Base-by-base conservation (phyloP, 1,140 invertebrate genomes). In the Tetraneura akinire region DNA sequence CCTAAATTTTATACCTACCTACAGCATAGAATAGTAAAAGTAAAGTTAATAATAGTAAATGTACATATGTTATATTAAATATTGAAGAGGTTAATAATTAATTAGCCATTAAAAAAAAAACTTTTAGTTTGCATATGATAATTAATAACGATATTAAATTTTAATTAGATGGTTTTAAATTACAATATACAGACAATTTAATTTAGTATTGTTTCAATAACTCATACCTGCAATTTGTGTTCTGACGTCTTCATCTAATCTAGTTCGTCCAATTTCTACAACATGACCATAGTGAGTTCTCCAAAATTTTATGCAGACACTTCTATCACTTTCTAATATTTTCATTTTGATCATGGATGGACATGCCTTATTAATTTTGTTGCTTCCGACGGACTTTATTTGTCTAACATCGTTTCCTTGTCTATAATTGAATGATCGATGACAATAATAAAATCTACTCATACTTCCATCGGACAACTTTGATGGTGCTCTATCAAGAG, bases 381-480 rank as follows among this genome's bases (percentile, higher is more conserved):
- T 55, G n/a, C 51, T 55, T 55, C n/a, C 51, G 3, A 55, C n/a
- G 1, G n/a, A 55, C n/a, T 55, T 55, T 18, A 55, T 21, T 21
- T n/a, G 9, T n/a, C n/a, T n/a, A n/a, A 55, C 18, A 55, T 55
- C 1, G 1, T 55, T 55, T 21, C 51, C n/a, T 55, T 55, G 18
- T 55, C n/a, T 16, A 55, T 55, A 55, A 55, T 55, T 55, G 9
- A n/a, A 55, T 55, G n/a, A 55, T 16, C 51, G n/a, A 55, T 55
- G n/a, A 55, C 51, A 55, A 55, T n/a, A 55, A 55, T 55, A 55
- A 21, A n/a, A 21, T 23, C n/a, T 16, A n/a, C n/a, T 55, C 18
- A 55, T 3, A n/a, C 9, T 23, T 21, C 51, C n/a, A 55, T 55
- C 18, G n/a, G n/a, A n/a, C 51, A 55, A n/a, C n/a, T 55, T 3